Conservation (phyloP, 2,888 invertebrate genomes). For the Desoria tigrina region DNA sequence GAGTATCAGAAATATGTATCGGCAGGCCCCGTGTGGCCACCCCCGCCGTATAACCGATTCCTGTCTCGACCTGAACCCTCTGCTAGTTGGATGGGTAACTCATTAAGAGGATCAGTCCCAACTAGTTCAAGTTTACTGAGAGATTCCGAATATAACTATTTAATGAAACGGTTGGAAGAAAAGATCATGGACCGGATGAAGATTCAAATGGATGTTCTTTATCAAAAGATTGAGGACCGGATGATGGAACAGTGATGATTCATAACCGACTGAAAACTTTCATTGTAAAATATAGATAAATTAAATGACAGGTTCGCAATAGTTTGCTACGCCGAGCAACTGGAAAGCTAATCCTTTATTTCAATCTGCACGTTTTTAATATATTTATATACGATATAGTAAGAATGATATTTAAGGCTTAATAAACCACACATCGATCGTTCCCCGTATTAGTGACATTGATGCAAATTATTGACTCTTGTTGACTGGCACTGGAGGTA, state of each 20-base stretch:
- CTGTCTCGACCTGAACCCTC: neutral
- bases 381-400: too few relatives aligned
- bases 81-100: neutral
- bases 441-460: too few relatives aligned
- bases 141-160: constrained; percentile 37
- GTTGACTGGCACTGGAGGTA: too few relatives aligned
- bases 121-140: constrained; percentile 4
- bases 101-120: neutral
- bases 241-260: constrained; percentile 31
- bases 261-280: too few relatives aligned
- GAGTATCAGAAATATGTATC: constrained; percentile 28
- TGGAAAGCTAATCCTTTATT: too few relatives aligned
- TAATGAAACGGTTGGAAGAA: constrained; percentile 46
- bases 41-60: neutral
- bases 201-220: constrained; percentile 50
- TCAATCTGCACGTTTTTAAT: too few relatives aligned
- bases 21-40: neutral
- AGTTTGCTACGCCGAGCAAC: too few relatives aligned
- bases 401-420: too few relatives aligned
- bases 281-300: too few relatives aligned
- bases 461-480: too few relatives aligned
- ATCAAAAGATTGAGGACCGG: constrained; percentile 47
- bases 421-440: too few relatives aligned
- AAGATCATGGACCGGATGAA: constrained; percentile 52
- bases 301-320: too few relatives aligned